Evolutionary conservation across 2,113 vertebrate genomes (phyloP), one percentile per base, ranked within the genome.

Genomic region (Genyomyrus donnyi): DNA sequence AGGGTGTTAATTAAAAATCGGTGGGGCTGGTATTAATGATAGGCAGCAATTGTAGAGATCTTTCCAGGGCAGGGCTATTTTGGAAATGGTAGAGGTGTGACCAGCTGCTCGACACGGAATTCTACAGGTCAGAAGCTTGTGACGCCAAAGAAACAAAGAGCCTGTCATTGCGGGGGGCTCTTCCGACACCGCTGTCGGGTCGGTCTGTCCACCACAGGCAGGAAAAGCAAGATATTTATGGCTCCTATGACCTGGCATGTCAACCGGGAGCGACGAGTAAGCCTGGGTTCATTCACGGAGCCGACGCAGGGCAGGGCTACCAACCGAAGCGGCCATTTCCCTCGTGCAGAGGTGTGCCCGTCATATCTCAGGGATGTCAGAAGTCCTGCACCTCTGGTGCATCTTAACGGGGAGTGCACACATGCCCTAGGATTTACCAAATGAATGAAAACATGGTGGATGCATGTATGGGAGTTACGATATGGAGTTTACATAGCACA

Each of bases 91-190:
- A 9, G 6, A 7, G 85, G 31, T 27, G 62, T 85, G 83, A 85
- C 15, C 42, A 85, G 24, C 21, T 17, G 19, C 21, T 27, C n/a
- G 17, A 87, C 49, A 87, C 0, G 24, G n/a, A 87, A 31, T 21
- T 56, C 45, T 35, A 56, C 49, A 87, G 85, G 85, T 87, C 85
- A 87, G 85, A 87, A 53, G 49, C 48, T 53, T 35, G 85, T 87
- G 85, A 87, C 4, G 48, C n/a, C 50, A 85, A 45, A n/a, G 42
- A 45, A 53, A 49, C 48, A 27, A 19, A 86, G 49, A 86, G 48
- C 13, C 4, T 6, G 9, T 49, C 24, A 19, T 15, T 19, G 13
- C 19, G 48, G 85, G 49, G 85, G 50, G 27, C 31, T 49, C 50
- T 27, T 87, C 11, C 35, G 5, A 53, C 50, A 53, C 31, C 15